A percentile compares a stretch with the other conserved stretches of the same genome.
These are phyloP conservation scores for Dicyema japonicum DNA, from an alignment of 1,140 invertebrate genomes.

Conservation along the genomic window DNA sequence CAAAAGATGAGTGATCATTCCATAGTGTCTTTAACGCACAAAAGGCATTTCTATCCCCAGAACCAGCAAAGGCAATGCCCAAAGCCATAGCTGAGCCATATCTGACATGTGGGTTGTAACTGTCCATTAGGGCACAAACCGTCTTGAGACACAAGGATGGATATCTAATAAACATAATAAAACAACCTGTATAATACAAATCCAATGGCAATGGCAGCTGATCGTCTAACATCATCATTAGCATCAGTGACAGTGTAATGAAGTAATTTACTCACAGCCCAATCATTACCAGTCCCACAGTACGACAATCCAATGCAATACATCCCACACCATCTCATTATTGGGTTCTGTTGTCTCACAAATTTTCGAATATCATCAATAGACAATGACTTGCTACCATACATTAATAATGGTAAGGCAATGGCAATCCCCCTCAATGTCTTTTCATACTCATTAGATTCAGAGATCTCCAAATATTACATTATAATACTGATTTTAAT, in stretches of 20 bases:
- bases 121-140: slow-evolving; percentile 70
- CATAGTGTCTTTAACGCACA: slow-evolving; percentile 82
- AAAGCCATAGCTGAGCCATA: slow-evolving; percentile 94
- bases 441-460: slow-evolving; percentile 84
- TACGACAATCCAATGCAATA: slow-evolving; percentile 92
- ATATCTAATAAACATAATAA: slow-evolving; percentile 1
- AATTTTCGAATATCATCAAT: slow-evolving; percentile 56
- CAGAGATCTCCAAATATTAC: too few relatives aligned
- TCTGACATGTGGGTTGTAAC: slow-evolving; percentile 90
- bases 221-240: slow-evolving; percentile 80
- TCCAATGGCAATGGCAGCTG: slow-evolving; percentile 76
- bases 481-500: slow-evolving; percentile 29
- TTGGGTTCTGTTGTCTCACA: slow-evolving; percentile 29
- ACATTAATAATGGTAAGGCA: slow-evolving; percentile 78
- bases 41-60: slow-evolving; percentile 69
- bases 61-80: slow-evolving; percentile 86
- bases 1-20: slow-evolving; percentile 91
- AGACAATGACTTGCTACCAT: slow-evolving; percentile 68
- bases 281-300: slow-evolving; percentile 79
- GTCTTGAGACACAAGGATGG: not conserved
- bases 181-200: slow-evolving; percentile 55
- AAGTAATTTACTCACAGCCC: slow-evolving; percentile 61
- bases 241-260: slow-evolving; percentile 90
- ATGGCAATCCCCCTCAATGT: slow-evolving; percentile 70
- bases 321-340: slow-evolving; percentile 44